These are phyloP conservation scores for Danio tinwini DNA, from an alignment of 2,797 vertebrate species.

Conservation along the genomic window DNA sequence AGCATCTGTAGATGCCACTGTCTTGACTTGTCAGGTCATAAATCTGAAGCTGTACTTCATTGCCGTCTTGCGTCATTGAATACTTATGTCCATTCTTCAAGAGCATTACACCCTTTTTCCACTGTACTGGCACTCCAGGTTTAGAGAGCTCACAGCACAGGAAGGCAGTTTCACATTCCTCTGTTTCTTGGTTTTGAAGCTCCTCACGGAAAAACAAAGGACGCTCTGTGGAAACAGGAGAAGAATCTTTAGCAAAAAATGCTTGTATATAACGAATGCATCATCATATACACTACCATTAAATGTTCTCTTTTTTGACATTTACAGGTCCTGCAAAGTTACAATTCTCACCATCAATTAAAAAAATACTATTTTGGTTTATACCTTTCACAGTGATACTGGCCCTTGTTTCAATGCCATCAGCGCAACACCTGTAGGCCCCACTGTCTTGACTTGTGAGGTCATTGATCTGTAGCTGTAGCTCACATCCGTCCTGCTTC, in stretches of 20 bases:
- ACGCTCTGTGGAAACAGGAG: conserved; percentile 57
- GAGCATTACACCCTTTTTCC: conserved; percentile 83
- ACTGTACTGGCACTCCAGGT: conserved; percentile 71
- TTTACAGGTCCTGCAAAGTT: background rate
- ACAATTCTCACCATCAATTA: background rate
- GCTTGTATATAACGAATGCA: background rate
- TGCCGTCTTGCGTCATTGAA: conserved; percentile 78
- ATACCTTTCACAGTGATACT: conserved; percentile 71
- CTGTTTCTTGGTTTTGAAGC: conserved; percentile 78
- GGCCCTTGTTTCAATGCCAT: conserved; percentile 67
- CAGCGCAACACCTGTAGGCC: conserved; percentile 81
- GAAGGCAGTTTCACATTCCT: conserved; percentile 77
- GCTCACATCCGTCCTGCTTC: conserved; percentile 76
- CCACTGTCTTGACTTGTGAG: conserved; percentile 85
- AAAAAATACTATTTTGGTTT: background rate
- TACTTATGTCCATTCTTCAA: conserved; percentile 81
- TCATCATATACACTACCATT: background rate
- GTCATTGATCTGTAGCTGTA: conserved; percentile 82
- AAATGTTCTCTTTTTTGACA: background rate
- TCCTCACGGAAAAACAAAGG: conserved; percentile 57
- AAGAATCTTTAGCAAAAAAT: background rate
- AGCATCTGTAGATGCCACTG: conserved; percentile 84
- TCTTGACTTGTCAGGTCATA: conserved; percentile 82
- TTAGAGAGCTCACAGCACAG: conserved; percentile 86
- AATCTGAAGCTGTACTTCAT: conserved; percentile 81